Base-by-base conservation (phyloP, 2,888 invertebrate genomes). In the Drymonia ruficornis region DNA sequence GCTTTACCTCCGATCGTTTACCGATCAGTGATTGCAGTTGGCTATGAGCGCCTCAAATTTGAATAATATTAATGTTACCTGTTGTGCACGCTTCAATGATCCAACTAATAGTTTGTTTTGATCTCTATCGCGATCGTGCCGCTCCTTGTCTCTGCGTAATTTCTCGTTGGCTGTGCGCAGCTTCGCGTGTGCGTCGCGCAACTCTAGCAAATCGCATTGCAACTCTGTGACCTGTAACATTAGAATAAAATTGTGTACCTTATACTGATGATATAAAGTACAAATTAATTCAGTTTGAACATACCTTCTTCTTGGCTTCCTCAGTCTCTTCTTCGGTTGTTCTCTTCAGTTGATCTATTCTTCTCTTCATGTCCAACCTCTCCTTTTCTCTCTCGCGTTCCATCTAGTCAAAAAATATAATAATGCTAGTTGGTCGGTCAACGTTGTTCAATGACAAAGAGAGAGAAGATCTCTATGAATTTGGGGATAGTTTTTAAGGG, bases 381-480 rank as follows among this genome's bases (percentile, higher is more conserved):
- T 98, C 98, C 78, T 97, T 97, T 76, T 98, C 98, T 64, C 97
- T 94, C 90, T 98, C 98, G 58, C 97, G 94, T 88, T 98, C 98
- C 67, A 98, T 96, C 94, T 96, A 73, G n/a, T 6, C 11, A 5
- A 11, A 42, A 18, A 42, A 19, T 40, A 15, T 3, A 11, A 3
- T 1, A 34, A n/a, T n/a, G n/a, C n/a, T n/a, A n/a, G n/a, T n/a
- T 3, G 31, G 12, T 11, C 9, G 31, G 31, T 31, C 31, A 11
- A 31, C 8, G 8, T 3, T 23, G 23, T n/a, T n/a, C n/a, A n/a
- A n/a, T n/a, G n/a, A n/a, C n/a, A n/a, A n/a, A n/a, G n/a, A n/a
- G n/a, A n/a, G n/a, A n/a, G n/a, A n/a, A n/a, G n/a, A n/a, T n/a
- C n/a, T n/a, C n/a, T n/a, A n/a, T n/a, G n/a, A n/a, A n/a, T n/a